Evolutionary conservation across 1,140 invertebrate genomes (phyloP), one percentile per base, ranked within the genome.

Genomic region (Plutomurus gul): DNA sequence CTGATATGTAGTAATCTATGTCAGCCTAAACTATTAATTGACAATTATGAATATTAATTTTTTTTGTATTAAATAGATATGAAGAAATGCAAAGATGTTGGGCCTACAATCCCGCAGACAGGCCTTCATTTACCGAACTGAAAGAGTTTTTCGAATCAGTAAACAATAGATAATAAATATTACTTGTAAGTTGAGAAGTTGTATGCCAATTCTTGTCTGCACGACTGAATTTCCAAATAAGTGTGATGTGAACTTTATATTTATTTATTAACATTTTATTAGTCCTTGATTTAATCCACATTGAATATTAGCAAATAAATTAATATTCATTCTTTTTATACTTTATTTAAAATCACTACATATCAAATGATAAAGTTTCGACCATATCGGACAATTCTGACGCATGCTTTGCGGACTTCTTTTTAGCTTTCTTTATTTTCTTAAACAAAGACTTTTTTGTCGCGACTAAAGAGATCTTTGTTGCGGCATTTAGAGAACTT

Each of bases 391-490:
- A 77, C 27, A 83, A 60, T 37, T 75, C 77, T 2, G 46, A 11
- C 7, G 82, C 80, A 0, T 80, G 36, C 56, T 83, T 83, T 4
- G 76, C 36, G 18, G 51, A 46, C 33, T 83, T 83, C 71, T 83
- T 83, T 39, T 81, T 80, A 1, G 77, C 49, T 65, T 83, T 83
- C n/a, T 73, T 65, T 1, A 83, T 60, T 70, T 82, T 83, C 74
- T 83, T 83, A 20, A 78, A n/a, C 22, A 80, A 27, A 2, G 43
- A 40, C 37, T 82, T 83, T 37, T 81, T 83, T 0, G 77, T 78
- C 4, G 80, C 82, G 3, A 83, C 51, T 13, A 79, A 46, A 13
- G 70, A 73, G 0, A 70, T 49, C 74, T 65, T 39, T 72, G 70
- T 40, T 37, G 71, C 51, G 6, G 37, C 22, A 22, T 75, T 72